These are phyloP conservation scores for Streblospio benedicti DNA, from an alignment of 1,140 invertebrate species.

Conservation along the genomic window DNA sequence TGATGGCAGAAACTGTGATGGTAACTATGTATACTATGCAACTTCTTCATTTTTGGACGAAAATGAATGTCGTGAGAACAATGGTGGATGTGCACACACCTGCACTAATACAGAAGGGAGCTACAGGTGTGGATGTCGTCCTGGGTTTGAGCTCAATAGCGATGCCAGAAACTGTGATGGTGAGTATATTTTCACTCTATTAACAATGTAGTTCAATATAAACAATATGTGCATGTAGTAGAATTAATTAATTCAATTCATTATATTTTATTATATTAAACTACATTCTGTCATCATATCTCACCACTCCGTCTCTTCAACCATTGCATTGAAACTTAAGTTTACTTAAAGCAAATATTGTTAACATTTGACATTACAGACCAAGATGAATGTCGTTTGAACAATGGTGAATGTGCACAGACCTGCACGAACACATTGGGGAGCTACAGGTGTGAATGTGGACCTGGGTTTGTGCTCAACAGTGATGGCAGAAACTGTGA, in stretches of 20 bases:
- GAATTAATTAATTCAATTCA: neutral
- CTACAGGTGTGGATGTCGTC: slow-evolving; percentile 73
- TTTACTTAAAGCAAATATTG: too few relatives aligned
- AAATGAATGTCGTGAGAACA: slow-evolving; percentile 76
- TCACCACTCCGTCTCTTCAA: neutral
- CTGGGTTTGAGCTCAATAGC: slow-evolving; percentile 57
- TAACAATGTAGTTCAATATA: neutral
- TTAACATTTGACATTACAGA: slow-evolving; percentile 41
- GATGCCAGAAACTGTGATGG: slow-evolving; percentile 55
- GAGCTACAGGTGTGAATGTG: slow-evolving; percentile 35
- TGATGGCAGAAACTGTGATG: too few relatives aligned
- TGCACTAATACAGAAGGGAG: slow-evolving; percentile 76
- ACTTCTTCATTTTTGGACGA: too few relatives aligned
- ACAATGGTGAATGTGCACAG: slow-evolving; percentile 44
- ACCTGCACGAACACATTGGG: slow-evolving; percentile 34
- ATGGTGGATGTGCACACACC: slow-evolving; percentile 59
- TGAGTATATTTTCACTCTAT: slow-evolving; percentile 12
- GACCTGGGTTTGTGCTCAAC: slow-evolving; percentile 32
- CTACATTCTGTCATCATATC: neutral
- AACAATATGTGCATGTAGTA: neutral
- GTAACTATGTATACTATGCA: too few relatives aligned
- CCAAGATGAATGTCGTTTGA: slow-evolving; percentile 43
- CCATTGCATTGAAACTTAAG: neutral
- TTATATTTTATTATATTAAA: neutral
- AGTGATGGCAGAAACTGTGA: slow-evolving; percentile 39